These are phyloP conservation scores for Megamerina dolium DNA, from an alignment of 2,888 invertebrate species.

Conservation along the genomic window DNA sequence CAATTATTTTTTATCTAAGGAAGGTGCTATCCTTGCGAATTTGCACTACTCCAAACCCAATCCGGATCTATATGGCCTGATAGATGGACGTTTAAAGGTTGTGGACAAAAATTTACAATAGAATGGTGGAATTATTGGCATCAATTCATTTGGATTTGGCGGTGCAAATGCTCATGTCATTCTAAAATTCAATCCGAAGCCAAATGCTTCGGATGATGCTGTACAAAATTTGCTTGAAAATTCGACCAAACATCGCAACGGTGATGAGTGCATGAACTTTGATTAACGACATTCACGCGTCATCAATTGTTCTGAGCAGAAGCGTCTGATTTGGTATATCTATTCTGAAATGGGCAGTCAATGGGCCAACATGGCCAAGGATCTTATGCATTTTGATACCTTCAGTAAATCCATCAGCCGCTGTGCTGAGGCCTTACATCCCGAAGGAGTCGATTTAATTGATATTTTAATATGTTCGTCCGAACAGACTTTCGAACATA, in stretches of 20 bases:
- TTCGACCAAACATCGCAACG: constrained; percentile 56
- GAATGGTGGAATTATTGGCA: constrained; percentile 84
- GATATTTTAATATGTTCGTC: constrained; percentile 71
- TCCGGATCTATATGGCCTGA: constrained; percentile 82
- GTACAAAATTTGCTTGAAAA: constrained; percentile 62
- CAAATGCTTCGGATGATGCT: constrained; percentile 69
- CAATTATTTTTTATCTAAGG: too few relatives aligned
- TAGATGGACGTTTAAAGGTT: constrained; percentile 85
- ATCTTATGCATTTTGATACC: constrained; percentile 73
- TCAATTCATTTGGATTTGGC: constrained; percentile 98
- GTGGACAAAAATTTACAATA: constrained; percentile 76
- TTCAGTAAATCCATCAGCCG: constrained; percentile 74
- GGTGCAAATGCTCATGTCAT: constrained; percentile 94
- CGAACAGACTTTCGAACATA: constrained; percentile 74
- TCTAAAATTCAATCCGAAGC: constrained; percentile 71
- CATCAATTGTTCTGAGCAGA: constrained; percentile 52
- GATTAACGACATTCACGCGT: constrained; percentile 68
- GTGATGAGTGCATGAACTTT: constrained; percentile 72
- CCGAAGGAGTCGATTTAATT: constrained; percentile 77
- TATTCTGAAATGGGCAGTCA: constrained; percentile 99
- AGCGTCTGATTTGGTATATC: constrained; percentile 86
- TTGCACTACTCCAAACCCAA: constrained; percentile 85
- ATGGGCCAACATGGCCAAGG: constrained; percentile 92
- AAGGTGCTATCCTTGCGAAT: constrained; percentile 82
- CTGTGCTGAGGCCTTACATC: constrained; percentile 69